Base-by-base conservation (phyloP, 2,888 invertebrate species). In the Macrosoma leucophasiata region DNA sequence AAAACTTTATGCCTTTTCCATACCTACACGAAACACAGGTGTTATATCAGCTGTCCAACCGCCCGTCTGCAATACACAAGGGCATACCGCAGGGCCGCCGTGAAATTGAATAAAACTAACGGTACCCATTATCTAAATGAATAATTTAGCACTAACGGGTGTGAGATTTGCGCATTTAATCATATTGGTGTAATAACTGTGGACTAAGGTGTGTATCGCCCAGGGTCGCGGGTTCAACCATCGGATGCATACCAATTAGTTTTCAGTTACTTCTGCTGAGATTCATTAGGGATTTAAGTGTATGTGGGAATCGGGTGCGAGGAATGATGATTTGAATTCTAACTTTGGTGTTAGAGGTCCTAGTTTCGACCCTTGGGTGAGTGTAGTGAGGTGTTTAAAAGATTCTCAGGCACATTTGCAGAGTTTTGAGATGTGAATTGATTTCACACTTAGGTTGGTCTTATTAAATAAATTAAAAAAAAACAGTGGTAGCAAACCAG, bases 41-140 rank as follows among this genome's bases (percentile, higher is more conserved):
- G n/a, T n/a, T n/a, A n/a, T n/a, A n/a, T n/a, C n/a, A n/a, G n/a
- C n/a, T n/a, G n/a, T n/a, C n/a, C n/a, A n/a, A n/a, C 1, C n/a
- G 24, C 27, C 11, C n/a, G 19, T 25, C 13, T 14, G 13, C 15
- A 27, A 12, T 33, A 28, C 23, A 23, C 18, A 25, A 29, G 25
- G 13, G 23, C 34, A 25, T 35, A 14, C 25, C 29, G 29, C n/a
- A n/a, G n/a, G n/a, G n/a, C 11, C 18, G 7, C 29, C 10, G 13
- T 44, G 43, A 53, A 52, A 65, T 69, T 71, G 64, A 73, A 75
- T 72, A 68, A 65, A 62, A 55, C 59, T 64, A 74, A 76, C 73
- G 63, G 73, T 50, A 40, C 20, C 50, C 41, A 69, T 74, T 75
- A 72, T 75, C 67, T 62, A 62, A 68, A 68, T 72, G 69, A 72